Evolutionary conservation across 2,888 invertebrate genomes (phyloP), one percentile per base, ranked within the genome.

Genomic region (Parnassius mnemosyne): DNA sequence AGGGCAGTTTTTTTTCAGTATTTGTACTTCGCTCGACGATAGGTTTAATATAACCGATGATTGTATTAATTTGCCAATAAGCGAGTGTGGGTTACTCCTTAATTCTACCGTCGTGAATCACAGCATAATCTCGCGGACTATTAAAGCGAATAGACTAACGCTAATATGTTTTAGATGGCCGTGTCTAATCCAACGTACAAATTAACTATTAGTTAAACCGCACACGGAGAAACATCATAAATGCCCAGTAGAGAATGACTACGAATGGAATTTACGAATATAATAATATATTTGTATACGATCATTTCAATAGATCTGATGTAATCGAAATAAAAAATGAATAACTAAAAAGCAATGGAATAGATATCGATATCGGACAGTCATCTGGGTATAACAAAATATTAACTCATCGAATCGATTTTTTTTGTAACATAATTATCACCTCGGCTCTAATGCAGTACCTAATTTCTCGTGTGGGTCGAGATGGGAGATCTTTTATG

Each of bases 391-490:
- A 77, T 76, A 82, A 84, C 78, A 83, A 83, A 85, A 87, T 88
- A 88, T 88, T 84, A 87, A 87, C 80, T 85, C 83, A 80, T 85
- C 80, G 82, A 75, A 82, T 82, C 78, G 76, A 81, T 84, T 88
- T 89, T 20, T 75, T 89, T 89, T 89, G 81, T 85, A 84, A 84
- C 77, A 74, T 89, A 89, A 90, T 90, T 90, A 89, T 89, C 90
- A 88, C 89, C 87, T 89, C 78, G 74, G 76, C 81, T 80, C 84
- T 88, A 87, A 89, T 89, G 84, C 82, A 85, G 81, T 84, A 82
- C 86, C 87, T 87, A 88, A 89, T 89, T 87, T 85, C 86, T 81
- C 84, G 86, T 85, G 87, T 88, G 87, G 88, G 87, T 84, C 81
- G 85, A 78, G 68, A 73, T 69, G 78, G 76, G 75, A 78, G 78